Conservation (phyloP, 2,113 vertebrate genomes). For the Alectura lathami region DNA sequence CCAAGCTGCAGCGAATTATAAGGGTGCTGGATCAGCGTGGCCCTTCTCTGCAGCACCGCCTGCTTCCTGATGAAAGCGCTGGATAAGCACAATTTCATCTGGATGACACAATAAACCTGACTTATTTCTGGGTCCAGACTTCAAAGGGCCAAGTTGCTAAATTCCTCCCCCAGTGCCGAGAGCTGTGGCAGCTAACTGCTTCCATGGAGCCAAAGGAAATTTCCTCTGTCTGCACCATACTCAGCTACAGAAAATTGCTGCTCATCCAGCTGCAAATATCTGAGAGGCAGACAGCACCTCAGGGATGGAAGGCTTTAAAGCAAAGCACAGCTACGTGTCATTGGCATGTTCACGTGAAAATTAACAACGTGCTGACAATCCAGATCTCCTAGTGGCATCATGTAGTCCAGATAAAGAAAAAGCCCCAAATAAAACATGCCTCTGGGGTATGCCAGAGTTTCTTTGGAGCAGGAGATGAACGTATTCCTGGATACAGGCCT, state of each 20-base stretch:
- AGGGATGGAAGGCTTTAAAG: neutral
- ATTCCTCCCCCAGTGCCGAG: neutral
- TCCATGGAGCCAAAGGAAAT: neutral
- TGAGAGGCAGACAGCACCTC: conserved; percentile 5
- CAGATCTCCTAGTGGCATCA: neutral
- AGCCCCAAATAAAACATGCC: neutral
- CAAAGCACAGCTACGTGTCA: neutral
- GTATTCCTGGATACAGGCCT: neutral
- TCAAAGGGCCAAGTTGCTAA: neutral
- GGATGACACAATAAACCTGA: neutral
- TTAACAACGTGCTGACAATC: neutral
- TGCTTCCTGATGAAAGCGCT: neutral
- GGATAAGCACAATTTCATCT: neutral
- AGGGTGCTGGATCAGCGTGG: neutral
- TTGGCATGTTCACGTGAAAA: neutral
- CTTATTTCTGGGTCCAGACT: neutral
- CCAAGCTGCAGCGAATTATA: neutral
- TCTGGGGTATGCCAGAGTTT: neutral
- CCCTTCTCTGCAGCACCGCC: neutral
- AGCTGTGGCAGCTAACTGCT: neutral
- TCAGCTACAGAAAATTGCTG: neutral
- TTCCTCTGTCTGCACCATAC: neutral
- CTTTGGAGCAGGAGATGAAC: neutral
- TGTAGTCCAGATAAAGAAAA: accelerated
- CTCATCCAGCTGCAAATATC: neutral